Evolutionary conservation across 2,888 invertebrate species (phyloP).

Genomic region (Dinocampus coccinellae): DNA sequence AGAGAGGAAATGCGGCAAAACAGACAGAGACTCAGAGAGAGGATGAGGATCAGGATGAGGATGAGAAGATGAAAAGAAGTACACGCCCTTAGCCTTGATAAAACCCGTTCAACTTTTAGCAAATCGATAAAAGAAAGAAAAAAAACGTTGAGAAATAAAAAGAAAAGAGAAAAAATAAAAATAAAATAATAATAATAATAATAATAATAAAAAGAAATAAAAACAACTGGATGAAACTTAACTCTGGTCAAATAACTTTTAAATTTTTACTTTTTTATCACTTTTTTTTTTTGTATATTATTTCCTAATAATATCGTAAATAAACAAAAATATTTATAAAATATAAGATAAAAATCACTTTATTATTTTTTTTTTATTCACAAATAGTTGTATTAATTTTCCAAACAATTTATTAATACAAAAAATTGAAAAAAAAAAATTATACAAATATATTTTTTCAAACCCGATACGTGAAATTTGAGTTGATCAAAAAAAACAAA

Average conservation of each 20-base stretch:
- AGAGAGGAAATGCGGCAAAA: neutral
- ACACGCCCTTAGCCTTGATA: conserved; percentile 39
- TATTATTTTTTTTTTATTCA: too few relatives aligned
- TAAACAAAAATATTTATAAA: neutral
- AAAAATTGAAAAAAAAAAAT: too few relatives aligned
- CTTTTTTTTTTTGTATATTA: neutral
- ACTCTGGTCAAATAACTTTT: neutral
- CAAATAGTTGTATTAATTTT: too few relatives aligned
- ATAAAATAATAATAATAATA: neutral
- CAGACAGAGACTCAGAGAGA: neutral
- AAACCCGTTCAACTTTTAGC: conserved; percentile 14
- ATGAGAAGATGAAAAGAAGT: conserved; percentile 19
- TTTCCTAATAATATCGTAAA: too few relatives aligned
- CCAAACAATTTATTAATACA: too few relatives aligned
- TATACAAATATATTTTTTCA: too few relatives aligned
- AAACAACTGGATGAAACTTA: neutral
- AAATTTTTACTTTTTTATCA: too few relatives aligned
- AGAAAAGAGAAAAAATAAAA: neutral
- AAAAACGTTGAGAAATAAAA: neutral
- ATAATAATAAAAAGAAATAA: neutral
- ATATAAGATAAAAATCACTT: too few relatives aligned
- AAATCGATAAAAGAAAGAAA: conserved; percentile 15
- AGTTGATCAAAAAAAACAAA: neutral
- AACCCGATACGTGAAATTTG: neutral
- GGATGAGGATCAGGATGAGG: conserved; percentile 10